Evolutionary conservation across 1,140 invertebrate genomes (phyloP).

Genomic region (Eumeta japonica): DNA sequence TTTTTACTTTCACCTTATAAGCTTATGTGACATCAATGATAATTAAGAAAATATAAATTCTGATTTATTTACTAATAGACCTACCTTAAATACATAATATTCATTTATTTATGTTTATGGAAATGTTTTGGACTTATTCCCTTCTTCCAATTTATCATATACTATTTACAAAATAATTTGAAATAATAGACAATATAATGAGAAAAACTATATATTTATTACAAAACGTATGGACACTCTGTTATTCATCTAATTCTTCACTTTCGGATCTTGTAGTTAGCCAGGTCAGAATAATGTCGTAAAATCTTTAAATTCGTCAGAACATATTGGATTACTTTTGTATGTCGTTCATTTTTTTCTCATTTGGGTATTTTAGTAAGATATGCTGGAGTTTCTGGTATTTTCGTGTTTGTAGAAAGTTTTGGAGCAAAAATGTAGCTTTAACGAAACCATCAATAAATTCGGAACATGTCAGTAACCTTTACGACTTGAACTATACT

Average conservation of each 20-base stretch:
- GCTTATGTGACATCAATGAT: not conserved
- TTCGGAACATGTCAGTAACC: slow-evolving; percentile 6
- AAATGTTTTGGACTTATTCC: slow-evolving; percentile 1
- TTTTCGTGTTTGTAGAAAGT: slow-evolving; percentile 1
- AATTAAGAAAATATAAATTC: not conserved
- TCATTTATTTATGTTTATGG: not conserved
- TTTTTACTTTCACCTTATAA: not conserved
- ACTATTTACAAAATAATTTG: slow-evolving; percentile 1
- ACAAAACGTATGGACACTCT: not conserved
- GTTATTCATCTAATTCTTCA: too few relatives aligned
- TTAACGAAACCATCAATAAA: slow-evolving; percentile 1
- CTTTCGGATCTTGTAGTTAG: not conserved
- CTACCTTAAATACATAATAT: not conserved
- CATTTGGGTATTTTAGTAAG: slow-evolving; percentile 1
- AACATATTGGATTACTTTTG: not conserved
- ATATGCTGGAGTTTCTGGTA: not conserved
- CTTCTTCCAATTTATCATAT: not conserved
- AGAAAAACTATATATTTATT: not conserved
- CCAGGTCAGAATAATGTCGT: slow-evolving; percentile 1
- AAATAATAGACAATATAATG: not conserved
- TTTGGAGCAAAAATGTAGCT: slow-evolving; percentile 6
- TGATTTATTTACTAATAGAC: slow-evolving; percentile 1
- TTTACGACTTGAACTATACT: slow-evolving; percentile 13
- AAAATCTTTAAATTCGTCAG: slow-evolving; percentile 1
- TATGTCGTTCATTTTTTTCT: slow-evolving; percentile 3